Base-by-base conservation (phyloP, 37 sponge, comb jelly and placozoan genomes). In the Aplysina aerophoba region DNA sequence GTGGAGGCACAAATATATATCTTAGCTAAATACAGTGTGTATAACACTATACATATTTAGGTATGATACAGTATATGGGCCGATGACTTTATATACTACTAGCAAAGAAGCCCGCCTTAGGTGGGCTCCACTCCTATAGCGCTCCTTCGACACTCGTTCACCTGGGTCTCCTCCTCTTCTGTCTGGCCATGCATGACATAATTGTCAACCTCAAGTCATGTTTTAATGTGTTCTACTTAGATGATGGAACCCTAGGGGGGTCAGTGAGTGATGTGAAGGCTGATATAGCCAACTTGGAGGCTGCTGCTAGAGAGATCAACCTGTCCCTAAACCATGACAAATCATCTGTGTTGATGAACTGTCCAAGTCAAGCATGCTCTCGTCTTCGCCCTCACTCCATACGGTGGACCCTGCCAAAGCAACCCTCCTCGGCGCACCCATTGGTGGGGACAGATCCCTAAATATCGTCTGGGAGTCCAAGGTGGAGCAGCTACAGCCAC, bases 161-260 rank as follows among this genome's bases (percentile, higher is more conserved):
- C 15, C 62, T 81, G 28, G 81, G 81, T 27, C 81, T 62, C n/a
- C 62, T 81, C 15, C 81, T 55, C 19, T 81, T 81, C 81, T 60
- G 81, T 35, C 56, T 81, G 33, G 25, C 62, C 81, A 81, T 81
- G 21, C 79, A 78, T 27, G 44, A 39, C 25, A 53, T 78, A 27
- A 78, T 50, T 15, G 27, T 38, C 44, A 78, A 78, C 20, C 79
- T 78, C n/a, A n/a, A n/a, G n/a, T n/a, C n/a, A n/a, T n/a, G n/a
- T n/a, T n/a, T n/a, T n/a, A n/a, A n/a, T n/a, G n/a, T n/a, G n/a
- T n/a, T n/a, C n/a, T n/a, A n/a, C n/a, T n/a, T n/a, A n/a, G n/a
- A n/a, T n/a, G n/a, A n/a, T n/a, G n/a, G n/a, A n/a, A n/a, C n/a
- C n/a, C n/a, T n/a, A n/a, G n/a, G n/a, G n/a, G n/a, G n/a, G n/a